These are phyloP conservation scores for Diadophis punctatus DNA, from an alignment of 2,113 vertebrate genomes.

Conservation along the genomic window DNA sequence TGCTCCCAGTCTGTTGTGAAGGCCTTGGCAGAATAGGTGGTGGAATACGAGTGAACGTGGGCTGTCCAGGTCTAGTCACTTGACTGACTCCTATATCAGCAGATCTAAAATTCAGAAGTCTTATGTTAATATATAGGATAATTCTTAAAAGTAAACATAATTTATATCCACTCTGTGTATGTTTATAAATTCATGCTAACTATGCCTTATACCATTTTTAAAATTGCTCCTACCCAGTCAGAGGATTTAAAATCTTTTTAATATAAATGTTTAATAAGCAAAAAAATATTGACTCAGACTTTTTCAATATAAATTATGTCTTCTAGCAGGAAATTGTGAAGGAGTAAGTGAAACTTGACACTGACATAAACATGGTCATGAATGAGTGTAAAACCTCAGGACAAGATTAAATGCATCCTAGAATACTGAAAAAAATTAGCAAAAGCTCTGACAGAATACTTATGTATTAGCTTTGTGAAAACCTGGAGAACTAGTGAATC, in stretches of 20 bases:
- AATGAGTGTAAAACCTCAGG: too few relatives aligned
- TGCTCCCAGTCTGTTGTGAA: constrained; percentile 74
- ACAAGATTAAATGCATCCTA: too few relatives aligned
- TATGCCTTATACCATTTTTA: not conserved
- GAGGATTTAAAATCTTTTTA: not conserved
- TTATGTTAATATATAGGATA: constrained; percentile 20
- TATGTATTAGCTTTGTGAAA: too few relatives aligned
- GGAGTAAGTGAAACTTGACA: too few relatives aligned
- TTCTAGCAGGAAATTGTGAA: too few relatives aligned
- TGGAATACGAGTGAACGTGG: constrained; percentile 78
- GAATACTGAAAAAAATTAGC: too few relatives aligned
- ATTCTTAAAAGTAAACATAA: not conserved
- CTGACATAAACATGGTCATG: too few relatives aligned
- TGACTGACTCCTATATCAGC: constrained; percentile 74
- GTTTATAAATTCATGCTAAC: not conserved
- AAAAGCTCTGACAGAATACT: too few relatives aligned
- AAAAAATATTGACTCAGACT: too few relatives aligned
- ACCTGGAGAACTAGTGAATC: too few relatives aligned
- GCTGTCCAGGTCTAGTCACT: constrained; percentile 73
- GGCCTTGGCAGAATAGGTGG: constrained; percentile 86
- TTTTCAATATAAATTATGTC: too few relatives aligned
- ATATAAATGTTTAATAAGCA: too few relatives aligned
- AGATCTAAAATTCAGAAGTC: constrained; percentile 69
- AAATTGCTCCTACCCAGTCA: not conserved
- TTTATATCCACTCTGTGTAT: not conserved